Conservation (phyloP, 2,888 invertebrate species). For the Morinoia aosen region DNA sequence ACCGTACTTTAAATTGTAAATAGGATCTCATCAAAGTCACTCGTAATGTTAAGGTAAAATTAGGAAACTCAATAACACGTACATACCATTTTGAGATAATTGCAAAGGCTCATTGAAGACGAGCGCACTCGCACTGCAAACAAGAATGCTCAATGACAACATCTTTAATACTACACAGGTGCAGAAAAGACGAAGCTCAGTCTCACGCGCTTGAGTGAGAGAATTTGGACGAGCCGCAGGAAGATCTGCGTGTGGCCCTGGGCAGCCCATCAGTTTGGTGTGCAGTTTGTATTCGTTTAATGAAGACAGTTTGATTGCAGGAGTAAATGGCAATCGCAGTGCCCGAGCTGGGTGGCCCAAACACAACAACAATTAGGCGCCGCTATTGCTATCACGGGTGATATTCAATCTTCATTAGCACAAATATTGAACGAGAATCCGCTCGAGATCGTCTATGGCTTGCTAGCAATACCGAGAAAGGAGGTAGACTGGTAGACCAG, state of each 20-base stretch:
- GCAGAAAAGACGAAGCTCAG: too few relatives aligned
- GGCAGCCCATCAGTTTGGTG: not conserved
- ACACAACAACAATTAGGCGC: conserved; percentile 35
- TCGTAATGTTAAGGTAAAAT: not conserved
- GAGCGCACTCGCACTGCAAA: not conserved
- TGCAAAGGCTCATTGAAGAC: not conserved
- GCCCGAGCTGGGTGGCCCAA: not conserved
- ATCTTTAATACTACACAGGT: too few relatives aligned
- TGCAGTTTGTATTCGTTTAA: conserved; percentile 31
- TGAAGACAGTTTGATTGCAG: conserved; percentile 42
- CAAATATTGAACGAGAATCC: conserved; percentile 37
- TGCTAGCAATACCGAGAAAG: not conserved
- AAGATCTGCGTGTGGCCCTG: not conserved
- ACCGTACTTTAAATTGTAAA: not conserved
- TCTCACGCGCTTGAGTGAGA: not conserved
- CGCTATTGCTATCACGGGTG: conserved; percentile 35
- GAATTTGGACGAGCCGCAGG: not conserved
- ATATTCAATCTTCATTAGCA: conserved; percentile 48
- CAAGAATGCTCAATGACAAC: not conserved
- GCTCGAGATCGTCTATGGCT: not conserved
- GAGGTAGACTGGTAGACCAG: not conserved
- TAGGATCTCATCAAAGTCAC: too few relatives aligned
- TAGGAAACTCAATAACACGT: not conserved
- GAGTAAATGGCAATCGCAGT: conserved; percentile 23
- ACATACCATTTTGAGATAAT: not conserved